Percentiles rank a stretch among this genome's conserved stretches.
Conservation (phyloP, 1,140 invertebrate species). For the Polypedilum vanderplanki region DNA sequence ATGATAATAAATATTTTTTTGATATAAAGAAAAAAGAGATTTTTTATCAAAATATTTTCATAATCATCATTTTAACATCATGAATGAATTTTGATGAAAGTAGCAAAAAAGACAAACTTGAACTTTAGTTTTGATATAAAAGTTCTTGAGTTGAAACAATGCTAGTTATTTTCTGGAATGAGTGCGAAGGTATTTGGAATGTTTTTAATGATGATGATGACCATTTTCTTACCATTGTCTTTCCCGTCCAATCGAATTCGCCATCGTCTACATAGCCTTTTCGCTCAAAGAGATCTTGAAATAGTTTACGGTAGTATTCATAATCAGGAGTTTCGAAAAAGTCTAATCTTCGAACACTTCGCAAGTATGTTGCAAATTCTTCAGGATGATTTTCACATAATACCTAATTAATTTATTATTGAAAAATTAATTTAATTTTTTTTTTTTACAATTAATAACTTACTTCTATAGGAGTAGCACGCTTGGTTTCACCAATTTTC, state of each 20-base stretch:
- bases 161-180: too few relatives aligned
- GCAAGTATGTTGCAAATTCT: conserved; percentile 94
- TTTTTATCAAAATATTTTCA: too few relatives aligned
- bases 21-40: too few relatives aligned
- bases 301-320: conserved; percentile 93
- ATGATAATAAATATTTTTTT: not conserved
- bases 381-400: conserved; percentile 97
- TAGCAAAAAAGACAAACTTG: too few relatives aligned
- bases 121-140: too few relatives aligned
- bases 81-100: too few relatives aligned
- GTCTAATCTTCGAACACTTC: conserved; percentile 94
- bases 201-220: too few relatives aligned
- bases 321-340: conserved; percentile 99
- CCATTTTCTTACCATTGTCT: conserved; percentile 83
- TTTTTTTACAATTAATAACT: conserved; percentile 29
- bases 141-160: too few relatives aligned
- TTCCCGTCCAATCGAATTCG: conserved; percentile 97
- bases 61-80: too few relatives aligned
- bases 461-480: conserved; percentile 92
- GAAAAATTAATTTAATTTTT: not conserved
- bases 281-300: conserved; percentile 89
- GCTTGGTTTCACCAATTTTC: conserved; percentile 99
- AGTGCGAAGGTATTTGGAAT: too few relatives aligned
- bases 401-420: conserved; percentile 44
- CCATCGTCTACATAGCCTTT: conserved; percentile 89